A percentile compares a stretch with the other conserved stretches of the same genome.
These are phyloP conservation scores for Stichodactyla mertensii DNA, from an alignment of 64 coral and sea anemone species.

Conservation along the genomic window DNA sequence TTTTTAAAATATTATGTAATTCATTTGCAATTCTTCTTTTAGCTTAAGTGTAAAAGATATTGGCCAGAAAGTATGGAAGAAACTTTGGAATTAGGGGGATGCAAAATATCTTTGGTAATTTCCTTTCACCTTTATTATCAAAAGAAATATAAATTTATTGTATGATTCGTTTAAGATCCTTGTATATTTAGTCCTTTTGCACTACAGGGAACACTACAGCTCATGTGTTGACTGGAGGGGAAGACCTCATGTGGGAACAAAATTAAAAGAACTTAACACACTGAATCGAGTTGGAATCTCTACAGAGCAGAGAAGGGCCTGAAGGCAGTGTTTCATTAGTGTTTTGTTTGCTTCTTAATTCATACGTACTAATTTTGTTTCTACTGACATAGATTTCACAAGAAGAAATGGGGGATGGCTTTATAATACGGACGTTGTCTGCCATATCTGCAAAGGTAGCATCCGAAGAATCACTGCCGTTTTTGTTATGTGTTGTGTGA, in stretches of 20 bases:
- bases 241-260: too few species aligned
- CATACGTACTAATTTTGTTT: neutral
- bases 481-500: neutral
- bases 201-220: too few species aligned
- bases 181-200: too few species aligned
- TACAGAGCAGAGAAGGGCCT: too few species aligned
- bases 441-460: slow-evolving; percentile 54
- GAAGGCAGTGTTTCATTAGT: too few species aligned
- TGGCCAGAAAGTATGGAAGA: slow-evolving; percentile 79
- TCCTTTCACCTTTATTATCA: neutral
- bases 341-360: too few species aligned
- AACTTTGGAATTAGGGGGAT: slow-evolving; percentile 57
- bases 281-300: too few species aligned
- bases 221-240: too few species aligned
- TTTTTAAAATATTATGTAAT: neutral
- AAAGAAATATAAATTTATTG: too few species aligned
- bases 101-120: slow-evolving; percentile 66
- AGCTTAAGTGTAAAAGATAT: slow-evolving; percentile 95
- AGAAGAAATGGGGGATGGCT: slow-evolving; percentile 79
- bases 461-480: neutral
- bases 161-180: too few species aligned
- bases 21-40: neutral
- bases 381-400: slow-evolving; percentile 34
- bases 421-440: slow-evolving; percentile 72
- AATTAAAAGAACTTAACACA: too few species aligned